Conservation (phyloP, 1,140 invertebrate genomes). For the Apis dorsata region DNA sequence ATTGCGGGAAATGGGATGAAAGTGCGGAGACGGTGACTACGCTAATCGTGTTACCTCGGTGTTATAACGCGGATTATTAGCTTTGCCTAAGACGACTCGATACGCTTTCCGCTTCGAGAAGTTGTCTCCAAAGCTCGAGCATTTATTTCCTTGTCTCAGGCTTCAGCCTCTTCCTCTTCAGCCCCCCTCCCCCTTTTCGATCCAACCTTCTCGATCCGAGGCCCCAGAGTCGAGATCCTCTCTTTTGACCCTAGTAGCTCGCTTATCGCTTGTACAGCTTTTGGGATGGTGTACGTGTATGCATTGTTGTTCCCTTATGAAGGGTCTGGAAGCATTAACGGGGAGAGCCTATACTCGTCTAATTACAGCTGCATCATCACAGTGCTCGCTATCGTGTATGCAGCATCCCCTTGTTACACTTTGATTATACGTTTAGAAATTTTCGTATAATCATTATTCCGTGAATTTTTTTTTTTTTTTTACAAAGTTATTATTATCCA, state of each 20-base stretch:
- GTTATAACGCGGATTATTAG: conserved; percentile 52
- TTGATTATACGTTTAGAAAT: not conserved
- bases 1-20: not conserved
- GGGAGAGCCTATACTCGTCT: conserved; percentile 10
- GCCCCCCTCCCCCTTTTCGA: not conserved
- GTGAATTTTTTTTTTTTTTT: too few species aligned
- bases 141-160: conserved; percentile 21
- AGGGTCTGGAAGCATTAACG: conserved; percentile 39
- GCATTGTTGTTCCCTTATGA: conserved; percentile 50
- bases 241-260: conserved; percentile 39
- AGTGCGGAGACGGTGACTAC: not conserved
- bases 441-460: not conserved
- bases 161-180: not conserved
- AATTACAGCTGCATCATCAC: conserved; percentile 45
- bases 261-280: conserved; percentile 23
- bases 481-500: too few species aligned
- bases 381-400: not conserved
- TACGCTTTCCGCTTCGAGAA: conserved; percentile 61
- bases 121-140: conserved; percentile 31
- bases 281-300: not conserved
- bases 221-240: conserved; percentile 35
- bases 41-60: too few species aligned
- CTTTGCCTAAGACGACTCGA: conserved; percentile 72
- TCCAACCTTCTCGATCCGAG: not conserved
- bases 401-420: not conserved